A percentile compares a stretch with the other conserved stretches of the same genome.
phyloP scores from a whole-genome alignment of 2,888 invertebrate genomes.

The Teinopalpus imperialis region DNA sequence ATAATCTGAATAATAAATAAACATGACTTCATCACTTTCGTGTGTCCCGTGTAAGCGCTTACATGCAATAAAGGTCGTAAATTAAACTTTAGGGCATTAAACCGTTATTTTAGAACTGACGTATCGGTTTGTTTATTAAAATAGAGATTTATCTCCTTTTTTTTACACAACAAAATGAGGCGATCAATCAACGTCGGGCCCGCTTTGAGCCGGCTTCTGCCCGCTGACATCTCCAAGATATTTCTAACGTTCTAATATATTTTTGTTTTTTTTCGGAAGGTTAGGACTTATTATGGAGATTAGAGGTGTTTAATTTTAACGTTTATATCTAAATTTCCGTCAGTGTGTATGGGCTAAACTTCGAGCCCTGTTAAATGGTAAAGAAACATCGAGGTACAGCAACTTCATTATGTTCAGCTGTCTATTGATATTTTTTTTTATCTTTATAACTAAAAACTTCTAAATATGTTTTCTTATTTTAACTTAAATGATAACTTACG shows the following conservation, averaged over 20 bases:
- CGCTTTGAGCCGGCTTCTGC: slow-evolving; percentile 29
- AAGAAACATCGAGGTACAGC: too few species aligned
- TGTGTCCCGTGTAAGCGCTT: not conserved
- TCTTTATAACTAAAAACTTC: too few species aligned
- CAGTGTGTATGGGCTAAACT: too few species aligned
- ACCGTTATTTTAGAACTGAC: slow-evolving; percentile 30
- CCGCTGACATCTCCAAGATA: slow-evolving; percentile 33
- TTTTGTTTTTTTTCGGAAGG: slow-evolving; percentile 15
- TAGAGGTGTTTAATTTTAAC: slow-evolving; percentile 20
- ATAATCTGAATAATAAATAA: too few species aligned
- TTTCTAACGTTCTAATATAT: slow-evolving; percentile 33
- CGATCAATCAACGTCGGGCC: slow-evolving; percentile 44
- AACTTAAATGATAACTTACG: too few species aligned
- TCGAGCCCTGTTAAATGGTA: too few species aligned
- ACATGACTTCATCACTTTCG: too few species aligned
- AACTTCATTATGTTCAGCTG: too few species aligned
- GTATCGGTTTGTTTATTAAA: slow-evolving; percentile 40
- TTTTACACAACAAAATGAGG: slow-evolving; percentile 31
- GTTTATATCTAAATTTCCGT: too few species aligned
- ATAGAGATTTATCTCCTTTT: slow-evolving; percentile 30
- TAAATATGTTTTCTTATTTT: too few species aligned
- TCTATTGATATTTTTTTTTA: too few species aligned
- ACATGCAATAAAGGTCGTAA: slow-evolving; percentile 5
- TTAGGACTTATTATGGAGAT: slow-evolving; percentile 30
- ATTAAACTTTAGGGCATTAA: slow-evolving; percentile 16